A percentile compares a stretch with the other conserved stretches of the same genome.
Evolutionary conservation across 2,113 vertebrate genomes (phyloP).

Genomic region (Clinocottus analis): DNA sequence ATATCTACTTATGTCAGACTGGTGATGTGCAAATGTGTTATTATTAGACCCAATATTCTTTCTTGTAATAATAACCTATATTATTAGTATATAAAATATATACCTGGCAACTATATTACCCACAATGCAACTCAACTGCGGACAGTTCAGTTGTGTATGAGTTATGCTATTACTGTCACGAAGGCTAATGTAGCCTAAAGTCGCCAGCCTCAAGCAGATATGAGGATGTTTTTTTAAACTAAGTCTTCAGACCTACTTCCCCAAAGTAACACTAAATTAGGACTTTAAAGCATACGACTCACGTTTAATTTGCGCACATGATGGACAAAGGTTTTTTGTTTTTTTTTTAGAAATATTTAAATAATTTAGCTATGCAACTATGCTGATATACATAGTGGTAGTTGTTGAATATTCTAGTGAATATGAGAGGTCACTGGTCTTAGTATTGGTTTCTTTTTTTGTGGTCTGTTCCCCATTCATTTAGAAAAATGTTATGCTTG

Average conservation of each 20-base stretch:
- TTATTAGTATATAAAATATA: too few relatives aligned
- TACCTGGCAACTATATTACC: neutral
- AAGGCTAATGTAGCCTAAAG: too few relatives aligned
- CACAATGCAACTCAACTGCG: neutral
- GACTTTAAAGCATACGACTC: too few relatives aligned
- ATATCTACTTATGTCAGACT: too few relatives aligned
- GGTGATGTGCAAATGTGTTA: too few relatives aligned
- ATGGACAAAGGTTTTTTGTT: too few relatives aligned
- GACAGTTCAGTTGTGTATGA: neutral
- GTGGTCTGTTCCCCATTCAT: neutral
- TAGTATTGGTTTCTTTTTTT: neutral
- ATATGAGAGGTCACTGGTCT: neutral
- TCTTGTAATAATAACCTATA: neutral
- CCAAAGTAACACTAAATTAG: too few relatives aligned
- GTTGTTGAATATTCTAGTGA: neutral
- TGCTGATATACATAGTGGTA: neutral
- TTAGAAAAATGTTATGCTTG: neutral
- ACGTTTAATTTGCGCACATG: too few relatives aligned
- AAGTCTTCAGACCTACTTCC: too few relatives aligned
- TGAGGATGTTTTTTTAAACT: too few relatives aligned
- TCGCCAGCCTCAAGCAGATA: neutral
- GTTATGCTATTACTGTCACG: neutral
- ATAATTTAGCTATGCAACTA: too few relatives aligned
- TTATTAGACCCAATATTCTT: neutral
- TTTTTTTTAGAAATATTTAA: too few relatives aligned